phyloP scores from a whole-genome alignment of 2,113 vertebrate genomes.

The Gobiocypris rarus region DNA sequence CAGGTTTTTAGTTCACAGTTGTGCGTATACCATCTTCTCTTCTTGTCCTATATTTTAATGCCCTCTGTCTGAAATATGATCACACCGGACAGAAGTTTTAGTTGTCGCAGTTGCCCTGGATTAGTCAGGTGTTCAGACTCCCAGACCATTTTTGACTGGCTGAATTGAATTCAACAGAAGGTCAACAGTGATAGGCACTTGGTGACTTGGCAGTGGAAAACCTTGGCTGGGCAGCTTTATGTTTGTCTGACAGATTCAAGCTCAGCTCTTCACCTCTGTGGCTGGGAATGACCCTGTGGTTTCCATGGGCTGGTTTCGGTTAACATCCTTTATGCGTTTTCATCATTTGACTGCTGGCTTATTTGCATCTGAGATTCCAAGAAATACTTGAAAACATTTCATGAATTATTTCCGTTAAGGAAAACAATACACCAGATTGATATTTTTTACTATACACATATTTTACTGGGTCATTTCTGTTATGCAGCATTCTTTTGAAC shows the following conservation, averaged over 20 bases:
- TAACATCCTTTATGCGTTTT: not conserved
- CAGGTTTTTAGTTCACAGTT: not conserved
- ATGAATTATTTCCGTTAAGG: not conserved
- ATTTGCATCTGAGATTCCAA: not conserved
- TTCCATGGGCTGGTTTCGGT: not conserved
- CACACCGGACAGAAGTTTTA: slow-evolving; percentile 1
- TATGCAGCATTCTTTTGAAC: not conserved
- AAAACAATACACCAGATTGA: not conserved
- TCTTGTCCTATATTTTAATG: slow-evolving; percentile 11
- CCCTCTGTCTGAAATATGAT: slow-evolving; percentile 36
- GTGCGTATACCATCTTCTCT: no score
- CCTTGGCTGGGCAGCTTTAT: slow-evolving; percentile 2
- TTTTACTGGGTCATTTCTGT: not conserved
- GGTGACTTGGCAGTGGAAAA: not conserved
- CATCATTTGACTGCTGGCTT: not conserved
- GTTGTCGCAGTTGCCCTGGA: not conserved
- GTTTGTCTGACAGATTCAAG: slow-evolving; percentile 8
- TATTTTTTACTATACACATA: not conserved
- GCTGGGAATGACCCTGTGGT: not conserved
- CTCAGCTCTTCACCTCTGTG: not conserved
- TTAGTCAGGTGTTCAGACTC: slow-evolving; percentile 12
- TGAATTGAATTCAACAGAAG: slow-evolving; percentile 25
- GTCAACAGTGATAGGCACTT: not conserved
- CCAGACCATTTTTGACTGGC: not conserved
- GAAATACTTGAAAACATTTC: not conserved